Conservation (phyloP, 2,888 invertebrate genomes). For the Xestoiulus laeticollis region DNA sequence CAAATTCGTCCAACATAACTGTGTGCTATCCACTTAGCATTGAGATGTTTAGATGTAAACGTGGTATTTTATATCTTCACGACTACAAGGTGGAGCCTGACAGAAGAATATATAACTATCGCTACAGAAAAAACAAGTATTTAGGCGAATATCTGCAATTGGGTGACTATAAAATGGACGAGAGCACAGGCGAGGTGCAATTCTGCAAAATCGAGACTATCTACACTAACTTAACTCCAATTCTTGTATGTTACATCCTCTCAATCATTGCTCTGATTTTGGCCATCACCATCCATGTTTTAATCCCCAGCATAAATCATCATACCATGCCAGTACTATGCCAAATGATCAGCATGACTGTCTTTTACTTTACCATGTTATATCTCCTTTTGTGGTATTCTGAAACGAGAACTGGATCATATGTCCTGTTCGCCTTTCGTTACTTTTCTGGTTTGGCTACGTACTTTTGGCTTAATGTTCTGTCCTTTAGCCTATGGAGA, state of each 20-base stretch:
- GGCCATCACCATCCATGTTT: constrained; percentile 48
- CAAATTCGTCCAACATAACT: not conserved
- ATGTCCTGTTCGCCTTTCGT: constrained; percentile 69
- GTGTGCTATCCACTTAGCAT: constrained; percentile 46
- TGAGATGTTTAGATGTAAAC: constrained; percentile 3
- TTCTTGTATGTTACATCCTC: not conserved
- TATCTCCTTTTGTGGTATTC: not conserved
- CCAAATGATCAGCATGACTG: constrained; percentile 52
- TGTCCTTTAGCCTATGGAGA: constrained; percentile 91
- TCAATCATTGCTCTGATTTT: constrained; percentile 47
- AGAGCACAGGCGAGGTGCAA: not conserved
- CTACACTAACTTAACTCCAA: not conserved
- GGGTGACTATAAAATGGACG: not conserved
- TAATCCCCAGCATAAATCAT: constrained; percentile 52
- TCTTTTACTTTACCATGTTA: constrained; percentile 49
- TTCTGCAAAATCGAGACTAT: not conserved
- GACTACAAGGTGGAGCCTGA: constrained; percentile 20
- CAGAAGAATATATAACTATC: not conserved
- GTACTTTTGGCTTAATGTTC: constrained; percentile 92
- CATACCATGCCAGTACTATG: constrained; percentile 53
- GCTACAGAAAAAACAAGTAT: not conserved
- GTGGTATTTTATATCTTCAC: constrained; percentile 22
- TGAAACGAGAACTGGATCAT: constrained; percentile 16
- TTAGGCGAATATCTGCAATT: not conserved
- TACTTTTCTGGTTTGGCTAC: constrained; percentile 89